Base-by-base conservation (phyloP, 2,113 vertebrate species). In the Cololabis saira region DNA sequence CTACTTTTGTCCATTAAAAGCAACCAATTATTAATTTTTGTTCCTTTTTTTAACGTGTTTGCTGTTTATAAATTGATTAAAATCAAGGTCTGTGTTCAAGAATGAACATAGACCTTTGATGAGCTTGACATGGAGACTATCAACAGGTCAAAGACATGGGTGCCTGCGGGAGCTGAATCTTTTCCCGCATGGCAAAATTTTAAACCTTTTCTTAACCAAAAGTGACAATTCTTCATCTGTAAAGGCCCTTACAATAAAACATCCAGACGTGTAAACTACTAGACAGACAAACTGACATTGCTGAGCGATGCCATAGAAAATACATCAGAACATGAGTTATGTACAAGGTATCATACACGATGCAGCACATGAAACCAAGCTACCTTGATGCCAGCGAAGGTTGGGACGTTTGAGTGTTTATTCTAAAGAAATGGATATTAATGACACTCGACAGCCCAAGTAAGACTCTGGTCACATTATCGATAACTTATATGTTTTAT, bases 121-220 rank as follows among this genome's bases (percentile, higher is more conserved):
- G 48, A 1, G 30, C 61, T 71, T 42, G 45, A 24, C 64, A 68
- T 76, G 41, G 27, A 13, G 24, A 62, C 41, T 27, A 30, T 75
- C 27, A 52, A 11, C 50, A 61, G 71, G 61, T 67, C 61, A 55
- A 71, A 70, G 60, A 56, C 64, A 50, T 84, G 62, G 58, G 69
- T 80, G 74, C 89, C 90, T 91, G 90, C 88, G 80, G 73, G 58
- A 84, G 37, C 83, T 91, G 86, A 90, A 89, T 67, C 58, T 80
- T 61, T 81, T 90, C 85, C 89, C 89, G 56, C 76, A 63, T 24
- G 68, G 10, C 33, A 37, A 37, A 37, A 4, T 11, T 27, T 37
- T 9, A 37, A 37, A 37, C 10, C 6, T 37, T 37, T 37, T 37
- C 33, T 37, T 37, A 37, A 27, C 24, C 10, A 37, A 37, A 37